Conservation (phyloP, 2,888 invertebrate genomes). For the Geotrupes spiniger region DNA sequence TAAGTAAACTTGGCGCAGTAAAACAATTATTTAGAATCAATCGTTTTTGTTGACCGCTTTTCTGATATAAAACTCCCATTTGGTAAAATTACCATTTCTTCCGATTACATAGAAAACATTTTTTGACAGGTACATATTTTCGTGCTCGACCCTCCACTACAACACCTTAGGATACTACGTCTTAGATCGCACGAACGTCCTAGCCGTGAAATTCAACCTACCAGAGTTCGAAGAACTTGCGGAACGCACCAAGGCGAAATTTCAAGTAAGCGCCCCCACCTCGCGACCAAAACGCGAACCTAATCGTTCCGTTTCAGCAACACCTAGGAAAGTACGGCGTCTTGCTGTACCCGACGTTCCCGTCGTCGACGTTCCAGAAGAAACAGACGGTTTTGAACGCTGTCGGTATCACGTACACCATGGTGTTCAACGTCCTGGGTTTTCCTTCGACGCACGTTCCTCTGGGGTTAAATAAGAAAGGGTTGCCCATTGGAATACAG, state of each 20-base stretch:
- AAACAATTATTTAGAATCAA: too few relatives aligned
- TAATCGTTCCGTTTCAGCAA: slow-evolving; percentile 53
- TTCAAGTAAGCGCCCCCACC: too few relatives aligned
- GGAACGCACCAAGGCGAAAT: too few relatives aligned
- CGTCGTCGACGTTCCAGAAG: slow-evolving; percentile 63
- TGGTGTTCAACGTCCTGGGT: slow-evolving; percentile 69
- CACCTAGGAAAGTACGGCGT: slow-evolving; percentile 70
- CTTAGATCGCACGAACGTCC: slow-evolving; percentile 47
- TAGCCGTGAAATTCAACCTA: too few relatives aligned
- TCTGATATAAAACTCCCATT: too few relatives aligned
- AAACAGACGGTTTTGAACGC: slow-evolving; percentile 59
- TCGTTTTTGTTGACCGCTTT: too few relatives aligned
- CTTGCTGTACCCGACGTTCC: slow-evolving; percentile 69
- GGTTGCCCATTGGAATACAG: slow-evolving; percentile 75
- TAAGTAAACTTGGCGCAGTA: too few relatives aligned
- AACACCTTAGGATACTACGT: slow-evolving; percentile 53
- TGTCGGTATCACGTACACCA: slow-evolving; percentile 61
- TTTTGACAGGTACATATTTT: too few relatives aligned
- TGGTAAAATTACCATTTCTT: too few relatives aligned
- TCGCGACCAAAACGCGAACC: too few relatives aligned
- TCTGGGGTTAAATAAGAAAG: slow-evolving; percentile 59
- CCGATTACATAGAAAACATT: too few relatives aligned
- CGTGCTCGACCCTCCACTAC: slow-evolving; percentile 49
- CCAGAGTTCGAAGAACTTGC: too few relatives aligned
- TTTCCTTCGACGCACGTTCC: slow-evolving; percentile 76